Conservation (phyloP, 2,113 vertebrate species). For the Ranitomeya imitator region DNA sequence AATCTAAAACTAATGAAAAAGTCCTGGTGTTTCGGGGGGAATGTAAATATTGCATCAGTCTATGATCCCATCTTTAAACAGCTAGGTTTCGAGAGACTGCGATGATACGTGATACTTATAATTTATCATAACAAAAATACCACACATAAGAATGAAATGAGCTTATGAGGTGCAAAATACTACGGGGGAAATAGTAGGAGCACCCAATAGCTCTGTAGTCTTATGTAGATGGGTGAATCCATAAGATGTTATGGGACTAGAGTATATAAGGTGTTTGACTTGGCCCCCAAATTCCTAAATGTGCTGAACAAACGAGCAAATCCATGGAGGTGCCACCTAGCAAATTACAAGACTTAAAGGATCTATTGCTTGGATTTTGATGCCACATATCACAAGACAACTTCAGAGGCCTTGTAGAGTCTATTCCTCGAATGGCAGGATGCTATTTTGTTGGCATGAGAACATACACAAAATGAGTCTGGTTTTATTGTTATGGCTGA, state of each 20-base stretch:
- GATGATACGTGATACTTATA: constrained; percentile 9
- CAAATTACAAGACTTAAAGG: too few species aligned
- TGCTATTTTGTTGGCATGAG: too few species aligned
- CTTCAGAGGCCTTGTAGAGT: too few species aligned
- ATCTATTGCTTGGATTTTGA: too few species aligned
- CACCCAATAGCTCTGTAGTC: background rate
- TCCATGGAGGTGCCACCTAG: too few species aligned
- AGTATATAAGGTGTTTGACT: too few species aligned
- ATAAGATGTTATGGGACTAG: background rate
- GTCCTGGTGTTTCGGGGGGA: background rate
- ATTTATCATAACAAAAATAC: constrained; percentile 32
- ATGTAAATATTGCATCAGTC: constrained; percentile 27
- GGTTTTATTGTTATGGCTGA: too few species aligned
- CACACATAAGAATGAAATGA: background rate
- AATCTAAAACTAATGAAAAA: background rate
- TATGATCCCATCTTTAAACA: constrained; percentile 16
- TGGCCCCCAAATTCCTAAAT: background rate
- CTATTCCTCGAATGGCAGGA: too few species aligned
- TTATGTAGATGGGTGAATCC: background rate
- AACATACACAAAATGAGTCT: too few species aligned
- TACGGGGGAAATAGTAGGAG: too few species aligned
- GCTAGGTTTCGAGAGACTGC: background rate
- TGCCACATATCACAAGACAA: too few species aligned
- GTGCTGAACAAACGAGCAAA: background rate
- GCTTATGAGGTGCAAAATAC: background rate